These are phyloP conservation scores for Axea sp. DNA, from an alignment of 2,888 invertebrate genomes.

Conservation along the genomic window DNA sequence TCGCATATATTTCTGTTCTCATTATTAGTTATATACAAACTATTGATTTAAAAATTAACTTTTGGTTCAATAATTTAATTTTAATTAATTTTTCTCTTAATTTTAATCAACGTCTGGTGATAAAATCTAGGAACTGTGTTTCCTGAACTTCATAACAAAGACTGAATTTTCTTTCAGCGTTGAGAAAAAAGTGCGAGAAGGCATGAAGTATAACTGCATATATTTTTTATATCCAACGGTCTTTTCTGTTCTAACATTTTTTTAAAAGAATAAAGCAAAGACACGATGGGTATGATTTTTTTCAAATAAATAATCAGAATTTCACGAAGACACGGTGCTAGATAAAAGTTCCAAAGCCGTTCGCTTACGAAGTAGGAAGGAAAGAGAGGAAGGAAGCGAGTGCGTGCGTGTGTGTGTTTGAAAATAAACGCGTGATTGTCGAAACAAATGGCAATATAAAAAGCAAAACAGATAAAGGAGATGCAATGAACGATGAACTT, in stretches of 20 bases:
- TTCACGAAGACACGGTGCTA: conserved; percentile 74
- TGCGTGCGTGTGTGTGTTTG: conserved; percentile 58
- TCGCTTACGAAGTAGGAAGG: conserved; percentile 46
- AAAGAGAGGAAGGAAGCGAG: conserved; percentile 47
- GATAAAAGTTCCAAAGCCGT: conserved; percentile 72
- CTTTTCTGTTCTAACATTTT: conserved; percentile 24
- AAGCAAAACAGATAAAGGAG: conserved; percentile 42
- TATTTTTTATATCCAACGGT: conserved; percentile 41
- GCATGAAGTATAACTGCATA: conserved; percentile 17
- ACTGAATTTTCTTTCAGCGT: conserved; percentile 47
- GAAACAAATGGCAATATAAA: conserved; percentile 15
- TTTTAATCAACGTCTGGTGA: conserved; percentile 17
- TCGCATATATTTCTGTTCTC: no score
- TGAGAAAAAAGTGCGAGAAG: conserved; percentile 27
- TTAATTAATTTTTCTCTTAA: background rate
- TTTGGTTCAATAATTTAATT: no score
- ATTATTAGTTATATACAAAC: no score
- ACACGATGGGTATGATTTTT: conserved; percentile 19
- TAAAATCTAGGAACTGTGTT: conserved; percentile 21
- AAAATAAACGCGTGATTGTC: conserved; percentile 48
- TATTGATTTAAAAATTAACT: no score
- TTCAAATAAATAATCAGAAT: no score
- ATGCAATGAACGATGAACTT: conserved; percentile 55
- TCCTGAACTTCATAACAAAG: conserved; percentile 33
- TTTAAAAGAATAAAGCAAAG: conserved; percentile 8